Conservation (phyloP, 2,797 vertebrate species). For the Lacerta bilineata region DNA sequence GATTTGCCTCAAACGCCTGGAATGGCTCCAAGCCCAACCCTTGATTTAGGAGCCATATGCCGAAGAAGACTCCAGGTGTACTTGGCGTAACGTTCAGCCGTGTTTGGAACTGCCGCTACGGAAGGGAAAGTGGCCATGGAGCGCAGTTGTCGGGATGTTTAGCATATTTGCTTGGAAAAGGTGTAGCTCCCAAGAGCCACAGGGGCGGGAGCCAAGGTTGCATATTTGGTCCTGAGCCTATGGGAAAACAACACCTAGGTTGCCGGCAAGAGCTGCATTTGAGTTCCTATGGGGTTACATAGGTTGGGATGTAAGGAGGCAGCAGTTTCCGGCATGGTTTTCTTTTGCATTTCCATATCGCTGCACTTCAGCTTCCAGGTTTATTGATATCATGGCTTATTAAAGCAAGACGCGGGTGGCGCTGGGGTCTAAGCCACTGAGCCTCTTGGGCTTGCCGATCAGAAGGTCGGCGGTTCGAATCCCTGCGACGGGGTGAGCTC, state of each 20-base stretch:
- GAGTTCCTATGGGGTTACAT: no score
- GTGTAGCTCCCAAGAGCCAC: background rate
- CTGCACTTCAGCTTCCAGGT: no score
- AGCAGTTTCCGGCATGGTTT: no score
- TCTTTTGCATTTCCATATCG: no score
- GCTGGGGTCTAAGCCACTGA: no score
- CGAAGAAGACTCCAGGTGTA: constrained; percentile 34
- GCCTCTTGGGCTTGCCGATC: no score
- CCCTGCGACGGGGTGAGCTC: accelerated
- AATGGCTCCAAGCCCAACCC: constrained; percentile 20
- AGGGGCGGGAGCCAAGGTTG: background rate
- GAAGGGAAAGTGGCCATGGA: constrained; percentile 32
- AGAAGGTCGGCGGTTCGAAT: no score
- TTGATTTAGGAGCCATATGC: constrained; percentile 15
- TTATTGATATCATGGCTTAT: no score
- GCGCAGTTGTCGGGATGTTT: background rate
- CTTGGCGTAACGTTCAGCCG: constrained; percentile 45
- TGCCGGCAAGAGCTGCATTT: background rate
- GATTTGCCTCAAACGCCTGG: constrained; percentile 51
- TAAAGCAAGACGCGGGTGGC: no score
- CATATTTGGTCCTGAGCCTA: background rate
- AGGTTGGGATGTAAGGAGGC: no score
- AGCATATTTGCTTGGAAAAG: background rate
- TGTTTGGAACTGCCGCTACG: constrained; percentile 36
- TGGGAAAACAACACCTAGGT: background rate